Evolutionary conservation across 2,797 vertebrate genomes (phyloP).

Genomic region (Cynopterus sphinx): DNA sequence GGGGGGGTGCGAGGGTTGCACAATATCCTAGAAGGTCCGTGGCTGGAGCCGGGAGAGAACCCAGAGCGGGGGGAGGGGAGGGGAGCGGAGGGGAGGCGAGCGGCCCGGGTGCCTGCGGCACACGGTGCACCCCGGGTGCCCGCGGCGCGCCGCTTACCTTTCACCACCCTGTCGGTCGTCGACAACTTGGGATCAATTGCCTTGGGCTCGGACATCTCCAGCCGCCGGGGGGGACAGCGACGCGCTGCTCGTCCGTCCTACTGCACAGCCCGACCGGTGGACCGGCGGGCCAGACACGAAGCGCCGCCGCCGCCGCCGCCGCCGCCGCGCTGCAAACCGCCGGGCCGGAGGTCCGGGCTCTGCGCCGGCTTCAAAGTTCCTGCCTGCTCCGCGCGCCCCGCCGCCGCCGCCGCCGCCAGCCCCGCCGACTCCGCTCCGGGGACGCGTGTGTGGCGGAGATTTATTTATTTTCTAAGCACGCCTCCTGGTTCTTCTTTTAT

Average conservation of each 20-base stretch:
- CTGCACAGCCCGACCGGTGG: conserved; percentile 70
- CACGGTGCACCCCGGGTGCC: conserved; percentile 18
- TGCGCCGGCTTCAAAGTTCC: conserved; percentile 74
- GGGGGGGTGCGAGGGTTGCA: conserved; percentile 44
- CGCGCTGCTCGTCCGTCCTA: conserved; percentile 75
- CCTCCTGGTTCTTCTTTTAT: conserved; percentile 77
- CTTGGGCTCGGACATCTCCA: conserved; percentile 99
- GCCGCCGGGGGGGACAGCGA: conserved; percentile 82
- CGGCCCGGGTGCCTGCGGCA: conserved; percentile 59
- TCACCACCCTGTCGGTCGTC: conserved; percentile 97
- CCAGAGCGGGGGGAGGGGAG: conserved; percentile 54
- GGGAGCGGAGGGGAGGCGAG: conserved; percentile 40
- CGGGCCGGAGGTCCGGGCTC: conserved; percentile 71
- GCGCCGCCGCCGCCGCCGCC: conserved; percentile 67
- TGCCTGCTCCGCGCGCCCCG: conserved; percentile 73
- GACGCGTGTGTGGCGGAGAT: conserved; percentile 74
- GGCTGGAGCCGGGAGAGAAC: not conserved
- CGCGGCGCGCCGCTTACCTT: conserved; percentile 91
- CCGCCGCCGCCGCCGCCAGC: conserved; percentile 12
- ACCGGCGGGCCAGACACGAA: conserved; percentile 68
- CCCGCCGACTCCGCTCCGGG: conserved; percentile 31
- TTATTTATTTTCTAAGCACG: conserved; percentile 83
- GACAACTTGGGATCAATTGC: conserved; percentile 97
- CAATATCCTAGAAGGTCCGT: conserved; percentile 70
- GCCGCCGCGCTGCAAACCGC: conserved; percentile 70